Evolutionary conservation across 2,888 invertebrate species (phyloP), one percentile per base, ranked within the genome.

Genomic region (Leucoptera coffeella): DNA sequence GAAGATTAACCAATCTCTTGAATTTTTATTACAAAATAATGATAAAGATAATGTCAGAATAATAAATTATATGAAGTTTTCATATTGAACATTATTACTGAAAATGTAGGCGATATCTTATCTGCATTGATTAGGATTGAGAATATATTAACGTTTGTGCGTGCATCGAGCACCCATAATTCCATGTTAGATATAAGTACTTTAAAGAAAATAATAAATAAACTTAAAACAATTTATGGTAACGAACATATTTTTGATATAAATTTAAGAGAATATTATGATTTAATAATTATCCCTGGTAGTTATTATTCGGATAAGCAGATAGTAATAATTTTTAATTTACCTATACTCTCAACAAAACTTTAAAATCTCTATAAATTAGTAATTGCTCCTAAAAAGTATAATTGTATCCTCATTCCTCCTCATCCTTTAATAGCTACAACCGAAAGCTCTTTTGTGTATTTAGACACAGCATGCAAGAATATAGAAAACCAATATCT

Each of bases 101-200:
- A 35, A 20, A 32, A 33, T 14, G 23, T 31, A 23, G 32, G 33
- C 6, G 12, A 12, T 14, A 9, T 30, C 9, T 23, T 19, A 5
- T 14, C 22, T 4, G 35, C 35, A 14, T 8, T 38, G 19, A n/a
- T 23, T 27, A 34, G 23, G 21, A 17, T 38, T 32, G 33, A 31
- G 25, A 26, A 30, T 31, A 30, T 11, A 11, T 19, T 37, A 28
- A 29, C 30, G 22, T 35, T 36, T 27, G 34, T 34, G 9, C 32
- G 36, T 24, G 29, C 33, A 23, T 33, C 31, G 12, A 31, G 33
- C 26, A 34, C 33, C 1, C 29, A 29, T 11, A 29, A 34, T 29
- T 36, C 32, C 4, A 30, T 33, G 17, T 8, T 38, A 15, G 31
- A 24, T 24, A 10, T 35, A 25, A 17, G 13, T 23, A 9, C 23